Conservation (phyloP, 1,140 invertebrate species). For the Trachelipus rathkii region DNA sequence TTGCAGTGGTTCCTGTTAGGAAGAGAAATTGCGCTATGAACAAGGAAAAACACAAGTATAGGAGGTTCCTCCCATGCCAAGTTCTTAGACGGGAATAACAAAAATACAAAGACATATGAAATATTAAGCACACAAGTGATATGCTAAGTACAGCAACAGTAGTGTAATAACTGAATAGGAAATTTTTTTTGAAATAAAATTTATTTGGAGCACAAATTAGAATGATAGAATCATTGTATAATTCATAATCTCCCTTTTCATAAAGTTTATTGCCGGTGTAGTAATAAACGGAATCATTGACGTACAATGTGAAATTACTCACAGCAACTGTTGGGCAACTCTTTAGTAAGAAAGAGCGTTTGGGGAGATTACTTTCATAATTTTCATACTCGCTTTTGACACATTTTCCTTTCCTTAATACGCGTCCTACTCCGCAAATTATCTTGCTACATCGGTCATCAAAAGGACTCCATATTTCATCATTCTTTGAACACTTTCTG, state of each 20-base stretch:
- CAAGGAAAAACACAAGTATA: slow-evolving; percentile 54
- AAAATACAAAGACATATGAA: slow-evolving; percentile 53
- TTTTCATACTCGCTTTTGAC: no score
- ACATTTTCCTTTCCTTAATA: no score
- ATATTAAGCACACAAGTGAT: slow-evolving; percentile 50
- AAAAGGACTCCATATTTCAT: slow-evolving; percentile 37
- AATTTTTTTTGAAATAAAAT: slow-evolving; percentile 8
- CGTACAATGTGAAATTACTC: neutral
- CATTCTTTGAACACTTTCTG: slow-evolving; percentile 32
- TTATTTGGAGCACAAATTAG: slow-evolving; percentile 23
- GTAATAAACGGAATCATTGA: neutral
- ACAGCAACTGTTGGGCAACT: neutral
- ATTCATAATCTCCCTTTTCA: slow-evolving; percentile 25
- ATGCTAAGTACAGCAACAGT: slow-evolving; percentile 45
- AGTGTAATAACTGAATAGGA: slow-evolving; percentile 1
- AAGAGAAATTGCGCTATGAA: slow-evolving; percentile 55
- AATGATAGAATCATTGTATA: slow-evolving; percentile 22
- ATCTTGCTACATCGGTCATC: slow-evolving; percentile 31
- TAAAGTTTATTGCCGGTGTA: neutral
- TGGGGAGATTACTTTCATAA: neutral
- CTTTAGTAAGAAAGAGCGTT: neutral
- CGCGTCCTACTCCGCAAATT: neutral
- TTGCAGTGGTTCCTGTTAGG: slow-evolving; percentile 49
- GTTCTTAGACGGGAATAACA: slow-evolving; percentile 55
- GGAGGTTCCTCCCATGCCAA: slow-evolving; percentile 56